Percentiles rank a stretch among this genome's conserved stretches.
phyloP scores from a whole-genome alignment of 2,113 vertebrate genomes.

The Tautogolabrus adspersus region DNA sequence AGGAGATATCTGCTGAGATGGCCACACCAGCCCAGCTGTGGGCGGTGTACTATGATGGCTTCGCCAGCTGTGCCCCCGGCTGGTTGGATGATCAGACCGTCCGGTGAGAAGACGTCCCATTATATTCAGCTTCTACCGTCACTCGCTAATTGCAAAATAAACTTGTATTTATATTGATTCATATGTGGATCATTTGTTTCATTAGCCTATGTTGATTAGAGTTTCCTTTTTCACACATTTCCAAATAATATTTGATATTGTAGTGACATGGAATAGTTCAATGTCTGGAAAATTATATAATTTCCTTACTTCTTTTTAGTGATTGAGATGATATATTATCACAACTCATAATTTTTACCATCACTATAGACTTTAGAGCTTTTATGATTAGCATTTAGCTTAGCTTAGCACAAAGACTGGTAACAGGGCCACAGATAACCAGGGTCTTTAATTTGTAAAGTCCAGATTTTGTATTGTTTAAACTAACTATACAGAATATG shows the following conservation, averaged over 20 bases:
- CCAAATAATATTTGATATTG: too few relatives aligned
- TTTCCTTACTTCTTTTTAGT: too few relatives aligned
- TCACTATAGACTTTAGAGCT: too few relatives aligned
- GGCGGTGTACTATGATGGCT: slow-evolving; percentile 90
- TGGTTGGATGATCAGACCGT: slow-evolving; percentile 94
- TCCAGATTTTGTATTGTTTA: not conserved
- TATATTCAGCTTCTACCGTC: not conserved
- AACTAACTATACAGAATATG: too few relatives aligned
- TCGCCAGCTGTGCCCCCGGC: slow-evolving; percentile 91
- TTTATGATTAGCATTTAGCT: not conserved
- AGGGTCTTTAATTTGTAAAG: not conserved
- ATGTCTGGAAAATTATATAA: too few relatives aligned
- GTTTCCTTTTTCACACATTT: not conserved
- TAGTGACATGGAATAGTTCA: too few relatives aligned
- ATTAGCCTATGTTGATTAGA: not conserved
- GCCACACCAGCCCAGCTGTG: slow-evolving; percentile 90
- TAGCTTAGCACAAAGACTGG: not conserved
- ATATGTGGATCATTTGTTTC: not conserved
- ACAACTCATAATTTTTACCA: not conserved
- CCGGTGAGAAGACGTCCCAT: slow-evolving; percentile 79
- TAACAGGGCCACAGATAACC: too few relatives aligned
- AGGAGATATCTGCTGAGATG: slow-evolving; percentile 87
- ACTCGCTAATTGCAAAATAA: too few relatives aligned
- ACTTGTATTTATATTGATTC: not conserved
- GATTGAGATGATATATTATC: not conserved